A percentile compares a stretch with the other conserved stretches of the same genome.
Conservation (phyloP, 2,888 invertebrate species). For the Parelbella ahira region DNA sequence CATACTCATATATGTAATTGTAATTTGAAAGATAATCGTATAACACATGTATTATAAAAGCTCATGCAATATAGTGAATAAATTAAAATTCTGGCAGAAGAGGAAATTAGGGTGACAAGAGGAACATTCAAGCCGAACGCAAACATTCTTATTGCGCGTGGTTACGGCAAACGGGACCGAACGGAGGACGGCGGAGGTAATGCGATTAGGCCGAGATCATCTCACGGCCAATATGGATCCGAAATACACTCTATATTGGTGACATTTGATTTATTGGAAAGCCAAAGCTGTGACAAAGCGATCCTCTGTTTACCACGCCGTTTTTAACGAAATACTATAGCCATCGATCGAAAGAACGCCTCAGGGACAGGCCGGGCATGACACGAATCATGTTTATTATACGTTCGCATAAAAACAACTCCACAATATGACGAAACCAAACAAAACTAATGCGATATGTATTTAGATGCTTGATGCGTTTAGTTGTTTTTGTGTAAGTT, state of each 20-base stretch:
- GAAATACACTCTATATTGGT: constrained; percentile 29
- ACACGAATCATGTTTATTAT: constrained; percentile 21
- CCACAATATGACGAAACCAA: constrained; percentile 23
- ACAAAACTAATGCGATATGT: constrained; percentile 16
- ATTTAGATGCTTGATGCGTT: constrained; percentile 10
- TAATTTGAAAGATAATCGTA: too few species aligned
- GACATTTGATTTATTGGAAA: constrained; percentile 23
- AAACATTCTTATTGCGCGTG: constrained; percentile 65
- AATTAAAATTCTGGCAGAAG: constrained; percentile 57
- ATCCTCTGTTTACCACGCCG: constrained; percentile 22
- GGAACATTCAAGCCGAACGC: constrained; percentile 62
- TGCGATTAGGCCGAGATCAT: constrained; percentile 30
- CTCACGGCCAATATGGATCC: constrained; percentile 26
- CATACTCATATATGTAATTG: too few species aligned
- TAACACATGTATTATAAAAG: too few species aligned
- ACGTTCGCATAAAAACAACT: constrained; percentile 18
- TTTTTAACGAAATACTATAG: constrained; percentile 21
- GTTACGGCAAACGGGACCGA: constrained; percentile 51
- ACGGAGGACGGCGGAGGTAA: constrained; percentile 37
- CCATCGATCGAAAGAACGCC: constrained; percentile 29
- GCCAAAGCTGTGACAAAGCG: constrained; percentile 29
- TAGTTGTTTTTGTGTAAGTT: constrained; percentile 15
- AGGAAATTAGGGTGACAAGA: constrained; percentile 64
- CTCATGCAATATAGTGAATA: too few species aligned
- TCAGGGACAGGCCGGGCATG: constrained; percentile 30